phyloP scores from a whole-genome alignment of 2,888 invertebrate species.

The Cheilosia urbana region DNA sequence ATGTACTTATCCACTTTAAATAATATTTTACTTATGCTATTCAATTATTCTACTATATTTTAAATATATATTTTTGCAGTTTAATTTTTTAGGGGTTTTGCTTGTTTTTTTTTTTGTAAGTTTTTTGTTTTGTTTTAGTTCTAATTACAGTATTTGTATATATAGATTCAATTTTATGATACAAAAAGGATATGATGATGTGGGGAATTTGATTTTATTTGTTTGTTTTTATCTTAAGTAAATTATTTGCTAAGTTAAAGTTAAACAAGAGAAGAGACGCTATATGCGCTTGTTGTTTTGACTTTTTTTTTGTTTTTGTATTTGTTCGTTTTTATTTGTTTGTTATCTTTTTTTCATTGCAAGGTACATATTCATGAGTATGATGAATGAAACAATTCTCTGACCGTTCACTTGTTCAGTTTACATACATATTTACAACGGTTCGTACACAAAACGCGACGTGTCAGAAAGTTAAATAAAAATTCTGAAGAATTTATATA shows the following conservation, averaged over 20 bases:
- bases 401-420: conserved; percentile 51
- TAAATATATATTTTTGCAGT: conserved; percentile 75
- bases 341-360: conserved; percentile 29
- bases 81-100: conserved; percentile 46
- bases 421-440: conserved; percentile 75
- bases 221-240: conserved; percentile 42
- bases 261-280: conserved; percentile 32
- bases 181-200: conserved; percentile 77
- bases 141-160: conserved; percentile 56
- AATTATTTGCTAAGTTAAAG: conserved; percentile 41
- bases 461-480: background rate
- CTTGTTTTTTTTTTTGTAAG: conserved; percentile 35
- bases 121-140: conserved; percentile 36
- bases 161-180: conserved; percentile 72
- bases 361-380: conserved; percentile 72
- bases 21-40: conserved; percentile 74
- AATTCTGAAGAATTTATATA: conserved; percentile 11
- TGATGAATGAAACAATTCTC: conserved; percentile 70
- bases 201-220: conserved; percentile 58
- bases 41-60: conserved; percentile 70
- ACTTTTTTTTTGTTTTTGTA: conserved; percentile 65
- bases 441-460: conserved; percentile 37
- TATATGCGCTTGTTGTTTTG: conserved; percentile 30
- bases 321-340: conserved; percentile 42
- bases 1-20: conserved; percentile 55